Evolutionary conservation across 2,888 invertebrate genomes (phyloP).

Genomic region (Catocala fraxini): DNA sequence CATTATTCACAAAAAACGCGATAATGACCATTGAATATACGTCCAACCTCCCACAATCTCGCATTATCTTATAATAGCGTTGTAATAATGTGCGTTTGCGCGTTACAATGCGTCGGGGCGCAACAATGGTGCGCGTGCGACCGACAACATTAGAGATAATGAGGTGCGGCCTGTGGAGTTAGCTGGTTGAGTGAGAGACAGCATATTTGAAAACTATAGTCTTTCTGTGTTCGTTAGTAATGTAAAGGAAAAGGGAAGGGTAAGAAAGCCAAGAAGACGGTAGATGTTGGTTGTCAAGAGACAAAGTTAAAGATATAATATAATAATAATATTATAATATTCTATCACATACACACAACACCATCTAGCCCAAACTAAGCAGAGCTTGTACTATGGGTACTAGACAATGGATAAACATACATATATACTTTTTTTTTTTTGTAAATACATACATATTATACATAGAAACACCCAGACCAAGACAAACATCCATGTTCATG

Average conservation of each 20-base stretch:
- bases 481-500: too few species aligned
- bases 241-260: not conserved
- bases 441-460: too few species aligned
- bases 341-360: too few species aligned
- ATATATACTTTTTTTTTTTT: too few species aligned
- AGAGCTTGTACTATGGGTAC: too few species aligned
- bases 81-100: slow-evolving; percentile 16
- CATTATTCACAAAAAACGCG: slow-evolving; percentile 5
- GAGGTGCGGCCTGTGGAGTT: not conserved
- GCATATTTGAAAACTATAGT: not conserved
- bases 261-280: too few species aligned
- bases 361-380: too few species aligned
- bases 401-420: too few species aligned
- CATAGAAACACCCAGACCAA: too few species aligned
- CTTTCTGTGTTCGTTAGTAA: not conserved
- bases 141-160: slow-evolving; percentile 12
- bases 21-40: slow-evolving; percentile 4
- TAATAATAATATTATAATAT: too few species aligned
- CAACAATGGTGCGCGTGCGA: slow-evolving; percentile 23
- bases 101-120: slow-evolving; percentile 1
- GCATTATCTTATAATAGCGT: slow-evolving; percentile 19
- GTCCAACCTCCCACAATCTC: slow-evolving; percentile 12
- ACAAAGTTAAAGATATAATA: too few species aligned
- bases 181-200: not conserved
- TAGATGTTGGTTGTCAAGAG: too few species aligned